A percentile compares a stretch with the other conserved stretches of the same genome.
These are phyloP conservation scores for Girardia tigrina DNA, from an alignment of 2,888 invertebrate species.

Conservation along the genomic window DNA sequence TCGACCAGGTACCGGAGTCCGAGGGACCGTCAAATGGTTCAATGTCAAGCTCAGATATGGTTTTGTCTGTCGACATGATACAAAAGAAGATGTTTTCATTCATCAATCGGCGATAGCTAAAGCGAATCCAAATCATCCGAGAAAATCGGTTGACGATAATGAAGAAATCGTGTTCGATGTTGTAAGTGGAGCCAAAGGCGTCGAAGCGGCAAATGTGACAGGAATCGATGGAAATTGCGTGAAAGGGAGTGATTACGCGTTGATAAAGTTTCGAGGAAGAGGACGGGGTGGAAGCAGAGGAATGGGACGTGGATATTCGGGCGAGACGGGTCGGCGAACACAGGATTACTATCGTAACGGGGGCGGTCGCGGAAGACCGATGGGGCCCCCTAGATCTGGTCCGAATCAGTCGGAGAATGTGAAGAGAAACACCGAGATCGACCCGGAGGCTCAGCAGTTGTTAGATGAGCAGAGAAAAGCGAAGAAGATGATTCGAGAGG, in stretches of 20 bases:
- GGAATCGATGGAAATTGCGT: neutral
- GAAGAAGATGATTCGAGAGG: no score
- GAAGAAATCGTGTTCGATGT: conserved; percentile 10
- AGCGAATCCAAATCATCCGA: neutral
- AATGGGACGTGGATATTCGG: no score
- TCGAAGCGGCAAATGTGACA: neutral
- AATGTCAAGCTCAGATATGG: neutral
- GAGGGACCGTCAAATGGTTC: neutral
- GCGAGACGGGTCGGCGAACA: no score
- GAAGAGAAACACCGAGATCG: no score
- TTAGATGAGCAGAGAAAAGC: no score
- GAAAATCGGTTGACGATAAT: neutral
- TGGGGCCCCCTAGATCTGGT: no score
- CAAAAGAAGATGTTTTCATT: conserved; percentile 2
- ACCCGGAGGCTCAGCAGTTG: no score
- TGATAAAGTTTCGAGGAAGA: neutral
- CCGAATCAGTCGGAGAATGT: no score
- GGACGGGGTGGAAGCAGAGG: neutral
- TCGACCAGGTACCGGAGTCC: neutral
- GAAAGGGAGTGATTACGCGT: neutral
- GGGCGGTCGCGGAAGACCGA: no score
- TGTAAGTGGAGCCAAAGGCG: neutral
- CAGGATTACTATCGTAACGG: no score
- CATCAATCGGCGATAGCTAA: conserved; percentile 1
- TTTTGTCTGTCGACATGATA: conserved; percentile 5